Base-by-base conservation (phyloP, 1,140 invertebrate species). In the Scaptodrosophila lebanonensis region DNA sequence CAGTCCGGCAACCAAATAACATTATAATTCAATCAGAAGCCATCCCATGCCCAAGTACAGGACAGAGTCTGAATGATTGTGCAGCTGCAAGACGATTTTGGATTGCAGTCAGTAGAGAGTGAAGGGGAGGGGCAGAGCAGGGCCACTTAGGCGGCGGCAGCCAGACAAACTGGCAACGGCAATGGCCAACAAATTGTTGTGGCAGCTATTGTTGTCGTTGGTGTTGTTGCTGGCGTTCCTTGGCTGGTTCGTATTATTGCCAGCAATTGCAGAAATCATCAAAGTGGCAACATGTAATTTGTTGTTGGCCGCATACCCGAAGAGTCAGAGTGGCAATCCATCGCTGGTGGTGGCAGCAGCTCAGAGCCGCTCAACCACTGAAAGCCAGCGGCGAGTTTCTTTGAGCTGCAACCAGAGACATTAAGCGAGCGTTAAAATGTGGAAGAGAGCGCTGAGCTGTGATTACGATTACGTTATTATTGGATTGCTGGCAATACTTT, bases 21-120 rank as follows among this genome's bases (percentile, higher is more conserved):
- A 82, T 75, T 82, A 82, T 75, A 82, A 82, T 82, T 82, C 75
- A 82, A 82, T 82, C 83, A 82, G 54, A 56, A 42, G 38, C 45
- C 56, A n/a, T n/a, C 45, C 44, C 35, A 44, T 39, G 43, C 38
- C 38, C 36, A 39, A 45, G 33, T 39, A 53, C 35, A n/a, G n/a
- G 39, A 20, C 27, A 54, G 35, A 54, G 45, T 66, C 51, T 59
- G 49, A 49, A 42, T 43, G 43, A 32, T 51, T 42, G 13, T 51
- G 66, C 71, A 76, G 49, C 72, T 77, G 72, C 44, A 20, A 32
- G 32, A 20, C 16, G 30, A 38, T 48, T 45, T 42, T 33, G 36
- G 53, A 52, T 64, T 42, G 56, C 60, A 13, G n/a, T n/a, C n/a
- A n/a, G 22, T 25, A 4, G 3, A 25, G 22, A 25, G 3, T 25